These are phyloP conservation scores for Sylvia borin DNA, from an alignment of 2,797 vertebrate genomes.

Conservation along the genomic window DNA sequence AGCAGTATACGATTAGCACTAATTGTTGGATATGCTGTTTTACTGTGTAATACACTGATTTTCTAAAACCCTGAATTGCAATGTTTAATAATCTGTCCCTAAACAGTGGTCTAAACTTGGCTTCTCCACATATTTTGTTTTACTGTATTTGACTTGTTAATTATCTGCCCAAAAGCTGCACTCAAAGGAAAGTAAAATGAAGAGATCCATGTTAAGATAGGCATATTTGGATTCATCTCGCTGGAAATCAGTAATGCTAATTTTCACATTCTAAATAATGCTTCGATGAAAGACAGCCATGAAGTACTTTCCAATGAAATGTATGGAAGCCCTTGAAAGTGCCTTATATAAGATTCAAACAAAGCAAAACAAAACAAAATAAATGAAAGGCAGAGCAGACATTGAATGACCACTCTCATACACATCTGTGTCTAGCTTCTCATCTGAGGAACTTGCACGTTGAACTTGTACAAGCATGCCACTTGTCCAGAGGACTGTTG, in stretches of 20 bases:
- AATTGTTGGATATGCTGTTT: not conserved
- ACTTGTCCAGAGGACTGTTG: not conserved
- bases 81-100: constrained; percentile 39
- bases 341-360: not conserved
- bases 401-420: not conserved
- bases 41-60: not conserved
- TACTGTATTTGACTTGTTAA: not conserved
- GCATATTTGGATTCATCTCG: not conserved
- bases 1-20: not conserved
- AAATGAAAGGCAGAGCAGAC: not conserved
- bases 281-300: not conserved
- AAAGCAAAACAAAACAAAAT: not conserved
- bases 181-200: not conserved
- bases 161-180: not conserved
- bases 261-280: not conserved
- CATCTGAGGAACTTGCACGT: not conserved
- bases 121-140: not conserved
- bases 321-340: not conserved
- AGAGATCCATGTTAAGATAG: not conserved
- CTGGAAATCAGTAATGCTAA: not conserved
- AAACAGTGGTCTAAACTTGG: not conserved
- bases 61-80: constrained; percentile 14
- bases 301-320: not conserved
- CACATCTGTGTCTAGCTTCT: not conserved
- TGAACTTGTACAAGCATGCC: not conserved